phyloP scores from a whole-genome alignment of 1,140 invertebrate genomes.

The Caerostris extrusa region DNA sequence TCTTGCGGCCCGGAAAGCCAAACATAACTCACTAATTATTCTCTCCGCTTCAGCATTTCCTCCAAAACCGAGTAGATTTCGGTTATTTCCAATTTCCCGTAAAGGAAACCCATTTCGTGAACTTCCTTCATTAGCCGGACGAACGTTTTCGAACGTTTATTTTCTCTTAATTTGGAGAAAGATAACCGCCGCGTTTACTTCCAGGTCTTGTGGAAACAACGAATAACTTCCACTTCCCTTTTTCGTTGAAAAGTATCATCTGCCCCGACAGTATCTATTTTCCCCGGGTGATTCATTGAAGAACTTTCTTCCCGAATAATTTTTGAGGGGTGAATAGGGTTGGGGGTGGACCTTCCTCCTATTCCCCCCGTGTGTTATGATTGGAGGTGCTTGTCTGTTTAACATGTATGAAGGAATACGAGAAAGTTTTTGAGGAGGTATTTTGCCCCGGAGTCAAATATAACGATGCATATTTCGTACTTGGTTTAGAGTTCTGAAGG shows the following conservation, averaged over 20 bases:
- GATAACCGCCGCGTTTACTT: not conserved
- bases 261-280: not conserved
- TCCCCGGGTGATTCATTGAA: not conserved
- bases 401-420: too few relatives aligned
- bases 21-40: not conserved
- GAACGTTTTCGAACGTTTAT: not conserved
- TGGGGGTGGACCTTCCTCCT: not conserved
- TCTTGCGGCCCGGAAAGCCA: not conserved
- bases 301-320: not conserved
- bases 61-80: not conserved
- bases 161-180: not conserved
- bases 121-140: not conserved
- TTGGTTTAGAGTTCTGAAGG: too few relatives aligned
- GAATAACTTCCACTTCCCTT: not conserved
- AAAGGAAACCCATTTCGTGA: not conserved
- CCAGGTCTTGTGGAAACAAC: not conserved
- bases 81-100: not conserved
- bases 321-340: too few relatives aligned
- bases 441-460: too few relatives aligned
- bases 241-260: not conserved
- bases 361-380: not conserved
- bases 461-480: too few relatives aligned
- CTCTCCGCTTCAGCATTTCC: not conserved
- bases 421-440: too few relatives aligned
- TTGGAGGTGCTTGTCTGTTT: not conserved